Conservation (phyloP, 53 echinoderm and acorn worm genomes). For the Henricia sp. region DNA sequence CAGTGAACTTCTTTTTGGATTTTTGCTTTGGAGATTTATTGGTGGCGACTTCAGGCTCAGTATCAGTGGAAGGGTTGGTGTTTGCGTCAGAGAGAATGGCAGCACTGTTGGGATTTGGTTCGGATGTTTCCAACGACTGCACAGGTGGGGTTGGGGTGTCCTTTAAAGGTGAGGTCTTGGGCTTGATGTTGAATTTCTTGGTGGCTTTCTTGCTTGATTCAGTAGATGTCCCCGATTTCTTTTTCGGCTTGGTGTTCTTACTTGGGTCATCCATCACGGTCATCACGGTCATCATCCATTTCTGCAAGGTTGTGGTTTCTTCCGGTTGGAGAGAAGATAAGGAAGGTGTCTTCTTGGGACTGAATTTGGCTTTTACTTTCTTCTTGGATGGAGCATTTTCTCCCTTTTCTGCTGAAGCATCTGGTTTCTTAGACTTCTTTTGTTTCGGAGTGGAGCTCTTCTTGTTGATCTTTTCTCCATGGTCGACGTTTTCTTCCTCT, state of each 20-base stretch:
- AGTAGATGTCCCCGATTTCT: not conserved
- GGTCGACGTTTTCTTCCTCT: not conserved
- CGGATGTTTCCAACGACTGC: not conserved
- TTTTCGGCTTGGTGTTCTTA: not conserved
- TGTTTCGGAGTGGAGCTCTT: not conserved
- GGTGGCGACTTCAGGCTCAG: not conserved
- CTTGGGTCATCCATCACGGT: not conserved
- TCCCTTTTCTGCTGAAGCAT: not conserved
- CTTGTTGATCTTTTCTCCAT: not conserved
- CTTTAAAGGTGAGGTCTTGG: not conserved
- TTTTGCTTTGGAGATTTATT: not conserved
- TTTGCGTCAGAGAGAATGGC: not conserved
- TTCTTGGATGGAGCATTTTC: not conserved
- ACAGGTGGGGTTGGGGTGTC: not conserved
- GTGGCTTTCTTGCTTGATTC: not conserved
- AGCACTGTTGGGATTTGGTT: not conserved
- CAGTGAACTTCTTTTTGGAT: slow-evolving; percentile 33
- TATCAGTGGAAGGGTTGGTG: not conserved
- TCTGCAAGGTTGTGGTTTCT: not conserved
- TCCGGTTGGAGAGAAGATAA: not conserved
- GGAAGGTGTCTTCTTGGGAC: not conserved
- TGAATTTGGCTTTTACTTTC: slow-evolving; percentile 39
- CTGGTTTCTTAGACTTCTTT: not conserved
- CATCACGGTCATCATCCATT: too few species aligned
- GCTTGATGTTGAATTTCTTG: slow-evolving; percentile 50